phyloP scores from a whole-genome alignment of 2,113 vertebrate species.

The Turnix velox region DNA sequence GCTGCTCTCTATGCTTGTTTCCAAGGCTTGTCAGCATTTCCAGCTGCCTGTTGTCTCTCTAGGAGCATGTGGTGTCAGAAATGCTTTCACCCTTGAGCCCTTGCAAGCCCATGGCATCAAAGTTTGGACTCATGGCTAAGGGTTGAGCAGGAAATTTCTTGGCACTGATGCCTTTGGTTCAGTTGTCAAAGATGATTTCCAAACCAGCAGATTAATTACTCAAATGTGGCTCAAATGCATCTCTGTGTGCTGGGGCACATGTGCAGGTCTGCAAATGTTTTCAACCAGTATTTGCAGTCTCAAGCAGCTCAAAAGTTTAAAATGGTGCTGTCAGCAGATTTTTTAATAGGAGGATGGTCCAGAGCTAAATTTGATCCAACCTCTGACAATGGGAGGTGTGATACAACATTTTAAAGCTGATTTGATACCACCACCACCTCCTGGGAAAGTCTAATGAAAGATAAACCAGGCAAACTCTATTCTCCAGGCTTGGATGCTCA shows the following conservation, averaged over 20 bases:
- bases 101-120: not conserved
- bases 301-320: not conserved
- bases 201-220: not conserved
- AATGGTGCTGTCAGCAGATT: not conserved
- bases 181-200: not conserved
- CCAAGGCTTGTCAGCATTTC: not conserved
- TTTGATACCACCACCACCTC: not conserved
- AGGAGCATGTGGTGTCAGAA: not conserved
- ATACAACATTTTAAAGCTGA: not conserved
- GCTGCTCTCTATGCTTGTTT: not conserved
- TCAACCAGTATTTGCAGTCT: not conserved
- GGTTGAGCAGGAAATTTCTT: not conserved
- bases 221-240: not conserved
- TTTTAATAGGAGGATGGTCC: not conserved
- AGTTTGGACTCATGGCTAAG: not conserved
- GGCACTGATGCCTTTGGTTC: rapidly evolving
- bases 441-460: not conserved
- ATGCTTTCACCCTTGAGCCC: not conserved
- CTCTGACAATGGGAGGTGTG: not conserved
- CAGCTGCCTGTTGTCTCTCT: not conserved
- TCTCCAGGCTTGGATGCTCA: not conserved
- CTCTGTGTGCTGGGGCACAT: not conserved
- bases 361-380: not conserved
- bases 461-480: not conserved
- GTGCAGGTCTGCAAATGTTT: not conserved